phyloP scores from a whole-genome alignment of 2,113 vertebrate species.

The Jacana jacana region DNA sequence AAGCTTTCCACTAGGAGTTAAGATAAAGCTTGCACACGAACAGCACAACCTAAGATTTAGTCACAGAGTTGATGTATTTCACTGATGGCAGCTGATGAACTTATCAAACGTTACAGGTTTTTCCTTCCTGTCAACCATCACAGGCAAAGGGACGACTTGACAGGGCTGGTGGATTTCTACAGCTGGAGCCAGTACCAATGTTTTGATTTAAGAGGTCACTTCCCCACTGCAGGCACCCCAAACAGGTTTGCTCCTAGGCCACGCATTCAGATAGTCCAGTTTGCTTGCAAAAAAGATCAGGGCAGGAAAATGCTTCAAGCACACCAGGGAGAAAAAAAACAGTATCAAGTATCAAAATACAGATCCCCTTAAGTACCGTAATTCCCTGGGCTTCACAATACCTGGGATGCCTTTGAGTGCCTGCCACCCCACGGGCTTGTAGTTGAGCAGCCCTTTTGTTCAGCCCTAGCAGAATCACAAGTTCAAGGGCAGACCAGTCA shows the following conservation, averaged over 20 bases:
- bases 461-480: background rate
- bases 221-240: background rate
- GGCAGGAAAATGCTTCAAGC: background rate
- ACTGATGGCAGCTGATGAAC: background rate
- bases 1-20: background rate
- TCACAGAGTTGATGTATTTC: background rate
- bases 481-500: background rate
- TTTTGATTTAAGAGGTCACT: slow-evolving; percentile 39
- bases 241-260: background rate
- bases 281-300: background rate
- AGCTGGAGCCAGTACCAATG: background rate
- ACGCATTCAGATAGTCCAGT: background rate
- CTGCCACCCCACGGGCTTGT: background rate
- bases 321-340: background rate
- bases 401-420: background rate
- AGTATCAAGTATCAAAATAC: background rate
- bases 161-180: background rate
- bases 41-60: background rate
- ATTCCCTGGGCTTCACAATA: background rate
- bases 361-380: background rate
- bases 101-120: background rate
- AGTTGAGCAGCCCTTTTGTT: background rate
- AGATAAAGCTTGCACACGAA: background rate
- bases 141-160: background rate
- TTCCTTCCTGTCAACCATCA: slow-evolving; percentile 2